Conservation (phyloP, 1,140 invertebrate genomes). For the Heterodera schachtii region DNA sequence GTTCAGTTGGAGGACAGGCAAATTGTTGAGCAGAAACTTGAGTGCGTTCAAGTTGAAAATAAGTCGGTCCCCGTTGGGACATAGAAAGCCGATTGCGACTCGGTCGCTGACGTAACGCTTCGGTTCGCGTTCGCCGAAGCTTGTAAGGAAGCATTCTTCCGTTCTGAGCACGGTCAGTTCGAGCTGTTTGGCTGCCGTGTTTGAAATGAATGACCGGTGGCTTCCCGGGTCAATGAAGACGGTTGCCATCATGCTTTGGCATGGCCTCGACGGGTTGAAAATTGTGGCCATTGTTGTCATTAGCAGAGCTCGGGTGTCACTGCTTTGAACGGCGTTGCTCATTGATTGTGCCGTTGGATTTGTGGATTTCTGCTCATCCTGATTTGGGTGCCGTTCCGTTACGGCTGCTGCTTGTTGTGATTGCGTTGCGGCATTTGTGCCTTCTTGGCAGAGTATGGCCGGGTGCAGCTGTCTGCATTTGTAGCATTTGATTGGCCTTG, state of each 20-base stretch:
- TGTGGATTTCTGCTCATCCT: not conserved
- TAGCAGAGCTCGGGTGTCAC: not conserved
- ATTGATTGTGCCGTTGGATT: not conserved
- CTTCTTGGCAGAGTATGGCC: not conserved
- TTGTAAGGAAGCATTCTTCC: not conserved
- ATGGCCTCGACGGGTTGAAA: not conserved
- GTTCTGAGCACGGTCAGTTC: not conserved
- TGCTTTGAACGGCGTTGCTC: not conserved
- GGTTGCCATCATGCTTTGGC: not conserved
- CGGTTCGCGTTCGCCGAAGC: not conserved
- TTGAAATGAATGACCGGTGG: slow-evolving; percentile 5
- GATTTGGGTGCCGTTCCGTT: not conserved
- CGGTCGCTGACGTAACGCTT: too few species aligned
- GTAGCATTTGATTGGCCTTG: not conserved
- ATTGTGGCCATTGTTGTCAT: not conserved
- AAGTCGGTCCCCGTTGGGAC: too few species aligned
- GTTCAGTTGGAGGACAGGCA: too few species aligned
- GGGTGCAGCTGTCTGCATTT: too few species aligned
- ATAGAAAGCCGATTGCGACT: too few species aligned
- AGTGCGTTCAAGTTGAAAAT: too few species aligned
- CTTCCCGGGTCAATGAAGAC: slow-evolving; percentile 2
- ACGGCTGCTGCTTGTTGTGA: not conserved
- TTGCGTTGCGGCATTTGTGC: not conserved
- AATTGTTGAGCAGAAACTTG: too few species aligned
- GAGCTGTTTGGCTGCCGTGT: not conserved